Conservation (phyloP, 2,888 invertebrate species). For the Agrochola circellaris region DNA sequence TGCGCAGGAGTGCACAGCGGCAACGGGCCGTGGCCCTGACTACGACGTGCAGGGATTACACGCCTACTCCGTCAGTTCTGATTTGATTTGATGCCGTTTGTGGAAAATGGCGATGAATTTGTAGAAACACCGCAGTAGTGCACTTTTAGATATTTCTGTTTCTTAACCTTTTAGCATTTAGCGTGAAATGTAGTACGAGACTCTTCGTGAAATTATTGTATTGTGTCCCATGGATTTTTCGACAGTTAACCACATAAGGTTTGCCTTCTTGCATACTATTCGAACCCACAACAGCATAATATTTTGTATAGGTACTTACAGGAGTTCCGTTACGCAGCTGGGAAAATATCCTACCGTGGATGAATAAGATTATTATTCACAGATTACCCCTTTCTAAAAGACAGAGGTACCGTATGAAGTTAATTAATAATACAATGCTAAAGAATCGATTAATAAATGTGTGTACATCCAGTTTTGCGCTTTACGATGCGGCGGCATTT, state of each 20-base stretch:
- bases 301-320: conserved; percentile 14
- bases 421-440: conserved; percentile 49
- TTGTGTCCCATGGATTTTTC: neutral
- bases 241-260: neutral
- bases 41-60: conserved; percentile 32
- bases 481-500: conserved; percentile 58
- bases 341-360: conserved; percentile 17
- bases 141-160: neutral
- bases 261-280: neutral
- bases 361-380: conserved; percentile 31
- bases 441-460: conserved; percentile 50
- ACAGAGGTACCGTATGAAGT: conserved; percentile 35
- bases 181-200: neutral
- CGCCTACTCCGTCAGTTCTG: conserved; percentile 10
- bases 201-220: neutral
- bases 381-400: conserved; percentile 43
- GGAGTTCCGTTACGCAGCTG: conserved; percentile 32
- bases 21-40: conserved; percentile 23
- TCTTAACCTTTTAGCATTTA: neutral
- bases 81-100: conserved; percentile 19
- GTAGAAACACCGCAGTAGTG: neutral
- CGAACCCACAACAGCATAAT: neutral
- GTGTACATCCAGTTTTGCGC: conserved; percentile 48
- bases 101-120: conserved; percentile 11
- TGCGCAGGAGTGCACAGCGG: conserved; percentile 41